These are phyloP conservation scores for Linepithema humile DNA, from an alignment of 1,140 invertebrate genomes.

Conservation along the genomic window DNA sequence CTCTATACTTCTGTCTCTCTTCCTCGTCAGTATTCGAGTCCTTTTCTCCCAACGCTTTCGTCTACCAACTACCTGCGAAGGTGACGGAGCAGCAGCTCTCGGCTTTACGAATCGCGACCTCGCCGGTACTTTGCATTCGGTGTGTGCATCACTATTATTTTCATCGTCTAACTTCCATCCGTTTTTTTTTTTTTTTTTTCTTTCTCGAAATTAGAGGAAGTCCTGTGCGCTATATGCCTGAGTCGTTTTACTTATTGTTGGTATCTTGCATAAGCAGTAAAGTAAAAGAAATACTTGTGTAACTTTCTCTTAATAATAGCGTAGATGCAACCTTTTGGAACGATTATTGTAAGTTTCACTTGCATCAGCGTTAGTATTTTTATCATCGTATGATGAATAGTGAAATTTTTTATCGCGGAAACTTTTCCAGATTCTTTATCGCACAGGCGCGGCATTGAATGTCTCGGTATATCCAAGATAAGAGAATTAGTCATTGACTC, in stretches of 20 bases:
- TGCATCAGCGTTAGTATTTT: neutral
- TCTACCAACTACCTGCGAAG: slow-evolving; percentile 62
- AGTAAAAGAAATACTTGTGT: neutral
- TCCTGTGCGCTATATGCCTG: neutral
- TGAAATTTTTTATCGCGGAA: neutral
- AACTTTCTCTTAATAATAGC: neutral
- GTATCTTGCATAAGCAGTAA: neutral
- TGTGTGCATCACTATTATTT: slow-evolving; percentile 48
- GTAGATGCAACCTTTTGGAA: neutral
- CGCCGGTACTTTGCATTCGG: slow-evolving; percentile 74
- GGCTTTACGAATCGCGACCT: slow-evolving; percentile 68
- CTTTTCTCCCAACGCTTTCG: slow-evolving; percentile 62
- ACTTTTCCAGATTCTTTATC: neutral
- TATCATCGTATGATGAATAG: neutral
- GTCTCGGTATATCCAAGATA: slow-evolving; percentile 59
- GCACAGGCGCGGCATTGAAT: neutral
- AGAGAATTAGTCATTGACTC: slow-evolving; percentile 58
- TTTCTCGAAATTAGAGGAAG: slow-evolving; percentile 66
- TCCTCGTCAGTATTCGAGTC: slow-evolving; percentile 29
- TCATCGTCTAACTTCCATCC: neutral
- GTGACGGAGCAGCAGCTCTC: slow-evolving; percentile 60
- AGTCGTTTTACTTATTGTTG: neutral
- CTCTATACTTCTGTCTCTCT: slow-evolving; percentile 44
- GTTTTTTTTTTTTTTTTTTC: too few relatives aligned
- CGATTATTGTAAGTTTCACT: neutral